These are phyloP conservation scores for Poeciliopsis paucimaculata DNA, from an alignment of 2,797 vertebrate genomes.

Conservation along the genomic window DNA sequence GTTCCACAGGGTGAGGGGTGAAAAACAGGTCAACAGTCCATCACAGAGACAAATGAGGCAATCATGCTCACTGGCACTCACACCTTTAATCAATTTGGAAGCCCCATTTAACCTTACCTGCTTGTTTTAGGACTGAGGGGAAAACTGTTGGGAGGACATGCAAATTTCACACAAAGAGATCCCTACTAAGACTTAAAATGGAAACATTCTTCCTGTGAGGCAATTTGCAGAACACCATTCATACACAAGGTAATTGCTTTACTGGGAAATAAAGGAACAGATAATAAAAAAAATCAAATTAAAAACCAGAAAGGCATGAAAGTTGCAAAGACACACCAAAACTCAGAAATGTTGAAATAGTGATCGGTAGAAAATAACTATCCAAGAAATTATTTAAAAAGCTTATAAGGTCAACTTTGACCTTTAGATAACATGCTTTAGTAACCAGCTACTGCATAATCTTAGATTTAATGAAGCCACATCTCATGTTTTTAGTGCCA, in stretches of 20 bases:
- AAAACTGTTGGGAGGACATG: background rate
- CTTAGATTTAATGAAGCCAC: background rate
- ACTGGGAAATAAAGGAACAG: background rate
- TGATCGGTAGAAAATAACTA: background rate
- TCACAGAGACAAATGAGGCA: conserved; percentile 5
- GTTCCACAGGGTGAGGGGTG: conserved; percentile 4
- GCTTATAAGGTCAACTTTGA: background rate
- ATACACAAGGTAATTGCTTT: background rate
- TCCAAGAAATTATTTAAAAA: background rate
- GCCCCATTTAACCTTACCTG: conserved; percentile 4
- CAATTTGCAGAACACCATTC: background rate
- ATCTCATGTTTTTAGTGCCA: background rate
- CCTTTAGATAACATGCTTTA: background rate
- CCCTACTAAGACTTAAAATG: background rate
- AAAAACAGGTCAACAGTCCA: conserved; percentile 16
- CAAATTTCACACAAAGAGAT: background rate
- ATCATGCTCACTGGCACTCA: conserved; percentile 7
- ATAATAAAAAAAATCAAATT: background rate
- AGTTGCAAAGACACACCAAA: background rate
- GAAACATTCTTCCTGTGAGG: background rate
- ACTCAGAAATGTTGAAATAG: background rate
- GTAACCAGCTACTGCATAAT: background rate
- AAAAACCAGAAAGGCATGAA: background rate
- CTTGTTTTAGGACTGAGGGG: conserved; percentile 2
- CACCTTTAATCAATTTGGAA: conserved; percentile 15